A percentile compares a stretch with the other conserved stretches of the same genome.
Evolutionary conservation across 2,888 invertebrate genomes (phyloP).

Genomic region (Latrodectus elegans): DNA sequence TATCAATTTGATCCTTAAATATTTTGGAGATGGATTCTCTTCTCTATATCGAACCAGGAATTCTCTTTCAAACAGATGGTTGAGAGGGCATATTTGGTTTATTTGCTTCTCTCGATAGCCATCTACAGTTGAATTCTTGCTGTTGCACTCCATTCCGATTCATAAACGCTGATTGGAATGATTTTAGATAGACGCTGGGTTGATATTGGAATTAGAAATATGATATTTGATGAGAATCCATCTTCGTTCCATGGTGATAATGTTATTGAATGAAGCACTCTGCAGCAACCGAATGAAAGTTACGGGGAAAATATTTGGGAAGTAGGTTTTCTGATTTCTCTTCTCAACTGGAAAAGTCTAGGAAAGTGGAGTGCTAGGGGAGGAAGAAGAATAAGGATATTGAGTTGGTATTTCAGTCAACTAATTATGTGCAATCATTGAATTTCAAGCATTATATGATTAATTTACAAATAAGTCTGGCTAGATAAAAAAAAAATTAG

Average conservation of each 20-base stretch:
- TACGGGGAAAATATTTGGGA: too few species aligned
- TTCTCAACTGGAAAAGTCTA: too few species aligned
- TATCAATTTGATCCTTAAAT: background rate
- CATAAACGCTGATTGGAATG: background rate
- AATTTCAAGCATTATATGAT: too few species aligned
- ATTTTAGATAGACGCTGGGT: background rate
- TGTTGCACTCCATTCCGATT: background rate
- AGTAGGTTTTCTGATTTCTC: too few species aligned
- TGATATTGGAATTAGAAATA: background rate
- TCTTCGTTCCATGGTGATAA: background rate
- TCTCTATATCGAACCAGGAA: slow-evolving; percentile 16
- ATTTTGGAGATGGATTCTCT: background rate
- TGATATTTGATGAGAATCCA: background rate
- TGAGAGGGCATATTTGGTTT: slow-evolving; percentile 23
- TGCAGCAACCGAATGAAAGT: too few species aligned
- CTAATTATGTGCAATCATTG: too few species aligned
- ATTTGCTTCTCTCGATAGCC: slow-evolving; percentile 11
- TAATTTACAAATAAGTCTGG: too few species aligned
- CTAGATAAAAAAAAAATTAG: too few species aligned
- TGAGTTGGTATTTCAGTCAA: too few species aligned
- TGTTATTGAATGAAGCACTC: too few species aligned
- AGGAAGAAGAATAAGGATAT: too few species aligned
- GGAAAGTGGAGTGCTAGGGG: too few species aligned
- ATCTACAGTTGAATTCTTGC: slow-evolving; percentile 31
- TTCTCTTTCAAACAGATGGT: slow-evolving; percentile 16